Percentiles rank a stretch among this genome's conserved stretches.
These are phyloP conservation scores for Microcebus ravelobensis DNA, from an alignment of 2,113 vertebrate species.

Conservation along the genomic window DNA sequence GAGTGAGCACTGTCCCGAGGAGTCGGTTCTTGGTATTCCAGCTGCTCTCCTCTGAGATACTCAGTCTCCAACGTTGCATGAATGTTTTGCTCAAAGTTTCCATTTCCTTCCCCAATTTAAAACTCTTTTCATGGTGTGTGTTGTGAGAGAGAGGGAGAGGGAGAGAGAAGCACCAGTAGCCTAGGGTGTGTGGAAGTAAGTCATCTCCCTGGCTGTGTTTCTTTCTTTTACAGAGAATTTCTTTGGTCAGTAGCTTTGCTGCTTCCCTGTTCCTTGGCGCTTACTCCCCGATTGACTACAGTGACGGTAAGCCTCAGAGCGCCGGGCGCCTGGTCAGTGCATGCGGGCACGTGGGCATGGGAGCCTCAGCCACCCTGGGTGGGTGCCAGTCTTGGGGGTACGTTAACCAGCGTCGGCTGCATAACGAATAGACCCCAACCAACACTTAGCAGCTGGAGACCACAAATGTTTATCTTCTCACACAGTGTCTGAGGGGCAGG, in stretches of 20 bases:
- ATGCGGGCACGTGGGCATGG: accelerated
- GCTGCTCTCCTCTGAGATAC: not conserved
- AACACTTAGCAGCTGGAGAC: not conserved
- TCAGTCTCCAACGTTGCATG: not conserved
- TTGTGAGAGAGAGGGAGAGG: too few relatives aligned
- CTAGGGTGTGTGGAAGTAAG: not conserved
- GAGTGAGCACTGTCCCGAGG: not conserved
- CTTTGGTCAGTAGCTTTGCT: conserved; percentile 96
- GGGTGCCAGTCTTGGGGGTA: not conserved
- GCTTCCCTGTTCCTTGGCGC: conserved; percentile 94
- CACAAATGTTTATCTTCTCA: not conserved
- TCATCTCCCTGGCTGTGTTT: not conserved
- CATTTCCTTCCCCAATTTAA: not conserved
- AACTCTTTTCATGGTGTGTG: not conserved
- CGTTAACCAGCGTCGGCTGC: not conserved
- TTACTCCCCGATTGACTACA: conserved; percentile 93
- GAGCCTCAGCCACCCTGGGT: not conserved
- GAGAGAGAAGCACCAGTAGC: not conserved
- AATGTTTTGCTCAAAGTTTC: not conserved
- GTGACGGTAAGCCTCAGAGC: conserved; percentile 89
- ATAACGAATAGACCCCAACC: not conserved
- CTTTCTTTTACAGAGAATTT: conserved; percentile 91
- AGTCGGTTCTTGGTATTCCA: not conserved
- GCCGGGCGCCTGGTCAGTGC: not conserved
- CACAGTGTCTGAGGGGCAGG: not conserved